Evolutionary conservation across 2,888 invertebrate species (phyloP).

Genomic region (Pecten maximus): DNA sequence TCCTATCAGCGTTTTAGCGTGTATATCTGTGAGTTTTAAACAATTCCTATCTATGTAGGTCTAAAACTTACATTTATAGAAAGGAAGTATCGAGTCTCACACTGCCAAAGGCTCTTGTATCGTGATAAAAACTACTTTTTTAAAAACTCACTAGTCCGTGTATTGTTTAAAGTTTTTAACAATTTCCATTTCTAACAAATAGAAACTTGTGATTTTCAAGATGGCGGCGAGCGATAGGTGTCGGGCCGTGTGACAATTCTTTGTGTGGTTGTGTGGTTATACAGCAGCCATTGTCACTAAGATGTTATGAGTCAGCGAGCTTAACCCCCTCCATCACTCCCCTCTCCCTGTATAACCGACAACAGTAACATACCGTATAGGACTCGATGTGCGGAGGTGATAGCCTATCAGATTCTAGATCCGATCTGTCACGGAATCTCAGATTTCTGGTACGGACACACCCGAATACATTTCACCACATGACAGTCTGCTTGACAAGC

Average conservation of each 20-base stretch:
- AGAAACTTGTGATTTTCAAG: conserved; percentile 29
- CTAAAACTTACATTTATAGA: background rate
- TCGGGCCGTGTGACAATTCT: background rate
- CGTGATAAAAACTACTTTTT: conserved; percentile 16
- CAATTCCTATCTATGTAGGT: conserved; percentile 5
- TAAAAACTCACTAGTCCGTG: background rate
- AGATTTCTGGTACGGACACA: background rate
- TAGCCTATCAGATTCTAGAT: conserved; percentile 10
- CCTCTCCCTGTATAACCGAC: background rate
- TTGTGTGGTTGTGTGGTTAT: background rate
- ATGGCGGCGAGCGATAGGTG: conserved; percentile 33
- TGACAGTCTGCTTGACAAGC: background rate
- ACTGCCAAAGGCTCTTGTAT: background rate
- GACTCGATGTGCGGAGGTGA: background rate
- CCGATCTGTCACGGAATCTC: background rate
- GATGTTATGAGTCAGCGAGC: background rate
- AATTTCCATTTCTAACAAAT: conserved; percentile 33
- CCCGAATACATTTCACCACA: background rate
- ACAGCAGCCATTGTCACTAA: background rate
- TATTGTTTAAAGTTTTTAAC: conserved; percentile 30
- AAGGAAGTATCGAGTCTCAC: conserved; percentile 16
- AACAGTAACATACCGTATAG: background rate
- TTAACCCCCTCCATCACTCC: background rate
- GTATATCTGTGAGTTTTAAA: background rate
- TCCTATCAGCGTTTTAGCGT: background rate